These are phyloP conservation scores for Leguminivora glycinivorella DNA, from an alignment of 1,140 invertebrate genomes.

Conservation along the genomic window DNA sequence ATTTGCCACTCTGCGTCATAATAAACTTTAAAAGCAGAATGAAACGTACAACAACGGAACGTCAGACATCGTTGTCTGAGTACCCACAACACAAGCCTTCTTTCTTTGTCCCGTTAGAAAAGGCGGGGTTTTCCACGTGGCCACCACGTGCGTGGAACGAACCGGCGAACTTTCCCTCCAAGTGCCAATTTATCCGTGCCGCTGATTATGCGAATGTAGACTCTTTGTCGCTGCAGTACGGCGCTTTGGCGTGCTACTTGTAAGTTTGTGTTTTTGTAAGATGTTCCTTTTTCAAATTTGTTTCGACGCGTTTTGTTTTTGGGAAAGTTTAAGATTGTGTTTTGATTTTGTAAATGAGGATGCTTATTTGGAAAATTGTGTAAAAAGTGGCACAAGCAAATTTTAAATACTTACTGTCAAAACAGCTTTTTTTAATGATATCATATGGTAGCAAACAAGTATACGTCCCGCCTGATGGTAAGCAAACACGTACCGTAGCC, in stretches of 20 bases:
- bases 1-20: too few relatives aligned
- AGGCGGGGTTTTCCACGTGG: constrained; percentile 70
- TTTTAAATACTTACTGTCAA: too few relatives aligned
- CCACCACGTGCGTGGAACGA: constrained; percentile 56
- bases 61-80: too few relatives aligned
- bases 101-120: constrained; percentile 52
- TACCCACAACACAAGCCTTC: constrained; percentile 36
- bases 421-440: too few relatives aligned
- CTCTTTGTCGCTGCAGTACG: neutral
- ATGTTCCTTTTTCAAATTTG: neutral
- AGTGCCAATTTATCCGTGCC: neutral
- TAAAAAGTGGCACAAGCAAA: neutral
- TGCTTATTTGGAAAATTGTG: neutral
- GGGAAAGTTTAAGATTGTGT: neutral
- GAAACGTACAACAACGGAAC: constrained; percentile 5
- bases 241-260: neutral
- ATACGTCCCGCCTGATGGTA: too few relatives aligned
- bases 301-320: neutral
- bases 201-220: neutral
- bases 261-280: neutral
- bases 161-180: constrained; percentile 54
- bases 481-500: too few relatives aligned
- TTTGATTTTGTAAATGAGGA: neutral
- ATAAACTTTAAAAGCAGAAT: too few relatives aligned
- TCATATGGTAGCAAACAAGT: too few relatives aligned